phyloP scores from a whole-genome alignment of 2,888 invertebrate genomes.

The Dicycla oo region DNA sequence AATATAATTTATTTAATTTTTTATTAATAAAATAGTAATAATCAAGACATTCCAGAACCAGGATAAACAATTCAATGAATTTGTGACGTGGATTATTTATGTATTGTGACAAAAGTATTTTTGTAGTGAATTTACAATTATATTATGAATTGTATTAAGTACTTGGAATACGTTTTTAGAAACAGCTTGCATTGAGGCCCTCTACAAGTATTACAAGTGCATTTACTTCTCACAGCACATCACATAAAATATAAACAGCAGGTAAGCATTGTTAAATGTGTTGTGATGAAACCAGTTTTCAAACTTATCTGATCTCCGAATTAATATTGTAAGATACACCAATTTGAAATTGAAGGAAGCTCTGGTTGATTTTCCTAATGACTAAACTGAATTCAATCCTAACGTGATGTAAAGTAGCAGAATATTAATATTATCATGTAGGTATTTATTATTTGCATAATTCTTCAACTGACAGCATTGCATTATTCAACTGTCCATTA shows the following conservation, averaged over 20 bases:
- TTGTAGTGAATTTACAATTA: constrained; percentile 34
- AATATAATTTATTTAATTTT: constrained; percentile 28
- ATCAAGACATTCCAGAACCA: constrained; percentile 41
- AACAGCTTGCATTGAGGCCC: constrained; percentile 35
- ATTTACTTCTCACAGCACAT: constrained; percentile 30
- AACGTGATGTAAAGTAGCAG: constrained; percentile 1
- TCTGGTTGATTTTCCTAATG: background rate
- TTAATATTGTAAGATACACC: background rate
- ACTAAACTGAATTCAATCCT: background rate
- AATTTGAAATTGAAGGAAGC: background rate
- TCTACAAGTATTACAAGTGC: constrained; percentile 20
- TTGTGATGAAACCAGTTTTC: constrained; percentile 35
- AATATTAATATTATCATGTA: background rate
- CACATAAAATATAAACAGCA: constrained; percentile 25
- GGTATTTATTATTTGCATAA: constrained; percentile 18
- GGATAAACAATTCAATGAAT: constrained; percentile 35
- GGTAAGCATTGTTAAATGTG: constrained; percentile 35
- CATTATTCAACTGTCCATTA: constrained; percentile 37
- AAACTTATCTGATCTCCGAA: constrained; percentile 7
- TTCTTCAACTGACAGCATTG: constrained; percentile 24
- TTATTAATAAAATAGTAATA: constrained; percentile 10
- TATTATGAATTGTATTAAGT: constrained; percentile 52
- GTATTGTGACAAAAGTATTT: constrained; percentile 30
- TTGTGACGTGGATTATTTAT: constrained; percentile 30
- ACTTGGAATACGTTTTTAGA: constrained; percentile 37